These are phyloP conservation scores for Trachelus tabidus DNA, from an alignment of 2,888 invertebrate genomes.

Conservation along the genomic window DNA sequence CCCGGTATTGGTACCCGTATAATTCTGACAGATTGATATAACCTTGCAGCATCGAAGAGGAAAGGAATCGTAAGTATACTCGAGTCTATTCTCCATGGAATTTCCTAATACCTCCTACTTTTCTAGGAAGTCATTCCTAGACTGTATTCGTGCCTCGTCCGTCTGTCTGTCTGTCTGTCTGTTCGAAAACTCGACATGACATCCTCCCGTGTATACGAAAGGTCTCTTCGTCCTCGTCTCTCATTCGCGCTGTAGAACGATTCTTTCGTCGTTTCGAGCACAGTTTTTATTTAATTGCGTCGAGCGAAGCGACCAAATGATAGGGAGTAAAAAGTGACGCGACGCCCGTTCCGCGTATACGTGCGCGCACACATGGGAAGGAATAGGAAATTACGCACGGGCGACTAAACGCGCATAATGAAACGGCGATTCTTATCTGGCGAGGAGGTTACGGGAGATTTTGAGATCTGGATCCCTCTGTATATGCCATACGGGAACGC, in stretches of 20 bases:
- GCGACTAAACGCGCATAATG: conserved; percentile 42
- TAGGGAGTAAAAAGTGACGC: conserved; percentile 20
- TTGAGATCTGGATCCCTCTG: background rate
- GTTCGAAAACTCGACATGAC: conserved; percentile 26
- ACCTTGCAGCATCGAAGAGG: background rate
- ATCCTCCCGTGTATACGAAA: conserved; percentile 17
- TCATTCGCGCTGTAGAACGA: background rate
- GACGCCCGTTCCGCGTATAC: conserved; percentile 16
- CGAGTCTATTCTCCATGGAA: background rate
- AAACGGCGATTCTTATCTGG: conserved; percentile 41
- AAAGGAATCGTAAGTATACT: background rate
- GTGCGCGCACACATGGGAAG: conserved; percentile 16
- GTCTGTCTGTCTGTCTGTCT: conserved; percentile 10
- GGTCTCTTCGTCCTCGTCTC: background rate
- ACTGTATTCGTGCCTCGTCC: background rate
- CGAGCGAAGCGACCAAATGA: conserved; percentile 2
- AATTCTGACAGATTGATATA: background rate
- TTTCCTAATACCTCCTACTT: conserved; percentile 5
- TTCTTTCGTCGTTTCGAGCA: background rate
- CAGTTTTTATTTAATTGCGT: conserved; percentile 19
- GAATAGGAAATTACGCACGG: conserved; percentile 43
- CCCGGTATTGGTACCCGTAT: background rate
- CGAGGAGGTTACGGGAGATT: conserved; percentile 7
- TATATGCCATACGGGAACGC: background rate
- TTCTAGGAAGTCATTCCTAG: conserved; percentile 2